phyloP scores from a whole-genome alignment of 2,113 vertebrate species.

The Pseudorhombus dupliciocellatus region DNA sequence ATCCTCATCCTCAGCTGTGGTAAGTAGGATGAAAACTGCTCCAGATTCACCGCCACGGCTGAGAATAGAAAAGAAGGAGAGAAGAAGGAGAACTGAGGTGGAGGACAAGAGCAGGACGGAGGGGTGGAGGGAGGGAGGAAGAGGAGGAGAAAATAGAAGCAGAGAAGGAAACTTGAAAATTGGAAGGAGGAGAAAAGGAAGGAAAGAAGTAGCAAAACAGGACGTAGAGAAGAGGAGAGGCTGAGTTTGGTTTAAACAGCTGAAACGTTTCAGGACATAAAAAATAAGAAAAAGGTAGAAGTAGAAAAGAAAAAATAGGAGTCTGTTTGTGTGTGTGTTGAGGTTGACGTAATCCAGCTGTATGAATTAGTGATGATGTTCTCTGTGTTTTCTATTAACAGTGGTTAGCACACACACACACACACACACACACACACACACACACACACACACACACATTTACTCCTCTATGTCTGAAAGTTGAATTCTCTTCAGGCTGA shows the following conservation, averaged over 20 bases:
- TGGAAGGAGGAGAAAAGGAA: neutral
- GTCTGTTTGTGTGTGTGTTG: slow-evolving; percentile 5
- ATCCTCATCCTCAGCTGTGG: slow-evolving; percentile 41
- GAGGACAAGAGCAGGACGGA: neutral
- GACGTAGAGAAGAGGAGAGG: neutral
- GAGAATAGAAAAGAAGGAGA: slow-evolving; percentile 64
- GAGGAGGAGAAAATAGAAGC: slow-evolving; percentile 12
- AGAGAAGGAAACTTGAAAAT: neutral
- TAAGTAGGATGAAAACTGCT: slow-evolving; percentile 76
- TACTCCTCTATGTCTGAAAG: too few species aligned
- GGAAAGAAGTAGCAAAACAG: neutral
- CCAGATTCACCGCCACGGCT: slow-evolving; percentile 61
- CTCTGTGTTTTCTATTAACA: slow-evolving; percentile 62
- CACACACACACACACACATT: neutral
- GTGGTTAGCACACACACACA: slow-evolving; percentile 29
- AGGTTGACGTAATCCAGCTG: slow-evolving; percentile 56
- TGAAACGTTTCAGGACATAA: neutral
- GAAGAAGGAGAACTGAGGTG: slow-evolving; percentile 15
- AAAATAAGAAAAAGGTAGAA: neutral
- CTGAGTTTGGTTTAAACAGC: neutral
- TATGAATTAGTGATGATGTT: slow-evolving; percentile 76
- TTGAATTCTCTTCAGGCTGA: too few species aligned
- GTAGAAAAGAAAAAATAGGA: neutral
- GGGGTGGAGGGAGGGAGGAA: slow-evolving; percentile 1
- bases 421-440: slow-evolving; percentile 27